Base-by-base conservation (phyloP, 1,140 invertebrate genomes). In the Musca domestica region DNA sequence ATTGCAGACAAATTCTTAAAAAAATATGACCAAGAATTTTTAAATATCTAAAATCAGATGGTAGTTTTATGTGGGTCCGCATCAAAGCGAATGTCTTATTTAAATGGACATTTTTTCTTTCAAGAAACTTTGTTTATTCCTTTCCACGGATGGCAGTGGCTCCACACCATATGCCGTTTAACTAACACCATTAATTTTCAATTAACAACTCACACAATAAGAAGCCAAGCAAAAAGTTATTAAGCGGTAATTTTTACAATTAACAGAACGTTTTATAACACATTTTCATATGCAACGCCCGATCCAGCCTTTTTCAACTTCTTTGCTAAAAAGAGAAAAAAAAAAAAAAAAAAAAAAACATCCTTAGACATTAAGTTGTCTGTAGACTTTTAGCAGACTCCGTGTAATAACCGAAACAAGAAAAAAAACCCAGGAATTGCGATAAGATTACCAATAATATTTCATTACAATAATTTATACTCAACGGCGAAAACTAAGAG, bases 391-490 rank as follows among this genome's bases (percentile, higher is more conserved):
- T 61, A 34, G 30, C n/a, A 19, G 6, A 22, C 48, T 51, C 6
- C 48, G 48, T 19, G n/a, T 51, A 19, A 19, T 20, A 51, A 51
- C 12, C 17, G 48, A 61, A 19, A 58, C 27, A n/a, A n/a, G n/a
- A n/a, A n/a, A n/a, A n/a, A n/a, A 14, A 41, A 61, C 34, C 9
- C 20, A 56, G 27, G 25, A 41, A 41, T 27, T 56, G 23, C 23
- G 56, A 61, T 61, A 61, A 61, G 56, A 61, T 61, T 41, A 61
- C 56, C 34, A 61, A 30, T 6, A 41, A 30, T 61, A 61, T 41
- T 41, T 61, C 27, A 61, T 61, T 61, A 61, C 56, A 61, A 61
- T 61, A 61, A 61, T 61, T 61, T 61, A 61, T 61, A 61, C 27
- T 61, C 14, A 61, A 61, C 17, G 19, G 20, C 19, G 12, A 4